Percentiles rank a stretch among this genome's conserved stretches.
Conservation (phyloP, 1,140 invertebrate species). For the Hyles euphorbiae region DNA sequence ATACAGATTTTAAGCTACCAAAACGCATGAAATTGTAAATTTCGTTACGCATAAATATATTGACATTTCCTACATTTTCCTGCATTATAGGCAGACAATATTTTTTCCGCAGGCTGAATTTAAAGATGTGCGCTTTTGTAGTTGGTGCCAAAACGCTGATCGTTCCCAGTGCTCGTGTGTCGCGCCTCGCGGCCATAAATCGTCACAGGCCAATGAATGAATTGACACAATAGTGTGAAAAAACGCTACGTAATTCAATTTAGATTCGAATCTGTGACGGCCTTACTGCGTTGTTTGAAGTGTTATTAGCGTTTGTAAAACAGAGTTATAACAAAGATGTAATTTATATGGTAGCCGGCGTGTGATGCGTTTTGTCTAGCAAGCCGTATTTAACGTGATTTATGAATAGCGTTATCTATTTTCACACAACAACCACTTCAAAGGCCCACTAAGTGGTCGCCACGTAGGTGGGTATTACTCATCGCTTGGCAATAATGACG, state of each 20-base stretch:
- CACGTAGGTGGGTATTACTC: too few relatives aligned
- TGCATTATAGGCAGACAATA: background rate
- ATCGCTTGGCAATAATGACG: too few relatives aligned
- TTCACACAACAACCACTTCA: slow-evolving; percentile 11
- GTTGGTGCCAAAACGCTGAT: slow-evolving; percentile 1
- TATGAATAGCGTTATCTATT: slow-evolving; percentile 30
- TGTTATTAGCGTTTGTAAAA: slow-evolving; percentile 46
- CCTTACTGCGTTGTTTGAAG: slow-evolving; percentile 38
- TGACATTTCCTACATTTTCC: background rate
- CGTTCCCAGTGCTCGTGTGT: slow-evolving; percentile 21
- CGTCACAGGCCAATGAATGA: slow-evolving; percentile 28
- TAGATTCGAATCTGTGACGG: slow-evolving; percentile 43
- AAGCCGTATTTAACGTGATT: slow-evolving; percentile 11
- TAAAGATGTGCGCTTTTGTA: background rate
- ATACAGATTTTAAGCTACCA: too few relatives aligned
- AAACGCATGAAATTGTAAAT: too few relatives aligned
- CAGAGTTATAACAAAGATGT: slow-evolving; percentile 41
- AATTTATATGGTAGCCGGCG: slow-evolving; percentile 14
- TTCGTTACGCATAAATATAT: too few relatives aligned
- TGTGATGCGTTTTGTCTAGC: slow-evolving; percentile 21
- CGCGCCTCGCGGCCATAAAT: slow-evolving; percentile 16
- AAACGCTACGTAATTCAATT: slow-evolving; percentile 34
- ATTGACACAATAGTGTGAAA: slow-evolving; percentile 55
- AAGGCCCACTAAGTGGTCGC: background rate
- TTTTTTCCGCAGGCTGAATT: slow-evolving; percentile 1